phyloP scores from a whole-genome alignment of 2,113 vertebrate genomes.

The Tachysurus vachellii region DNA sequence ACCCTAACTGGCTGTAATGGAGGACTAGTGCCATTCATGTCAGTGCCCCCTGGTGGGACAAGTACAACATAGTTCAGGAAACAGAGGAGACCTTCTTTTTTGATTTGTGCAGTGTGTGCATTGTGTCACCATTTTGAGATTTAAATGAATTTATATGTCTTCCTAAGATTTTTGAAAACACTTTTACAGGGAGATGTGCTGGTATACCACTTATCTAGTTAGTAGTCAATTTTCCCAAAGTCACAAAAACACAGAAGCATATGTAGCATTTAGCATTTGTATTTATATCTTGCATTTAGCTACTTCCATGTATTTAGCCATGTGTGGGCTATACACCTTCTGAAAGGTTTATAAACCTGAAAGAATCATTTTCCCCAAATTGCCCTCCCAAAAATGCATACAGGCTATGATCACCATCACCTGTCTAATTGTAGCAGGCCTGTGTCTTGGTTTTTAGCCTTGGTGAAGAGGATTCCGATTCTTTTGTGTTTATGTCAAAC shows the following conservation, averaged over 20 bases:
- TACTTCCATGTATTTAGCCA: neutral
- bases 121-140: neutral
- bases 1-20: neutral
- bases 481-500: neutral
- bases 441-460: neutral
- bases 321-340: neutral
- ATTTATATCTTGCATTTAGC: neutral
- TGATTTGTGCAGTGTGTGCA: neutral
- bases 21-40: neutral
- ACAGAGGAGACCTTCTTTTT: neutral
- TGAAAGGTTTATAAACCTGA: neutral
- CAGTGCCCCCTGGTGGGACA: neutral
- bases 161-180: neutral
- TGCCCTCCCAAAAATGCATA: too few species aligned
- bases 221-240: neutral
- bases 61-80: slow-evolving; percentile 21
- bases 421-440: too few species aligned
- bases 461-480: neutral
- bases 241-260: neutral
- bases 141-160: neutral
- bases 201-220: neutral
- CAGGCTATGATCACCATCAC: too few species aligned
- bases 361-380: neutral
- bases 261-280: neutral
- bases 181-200: neutral